These are phyloP conservation scores for Siniperca undulata DNA, from an alignment of 2,797 vertebrate species.

Conservation along the genomic window DNA sequence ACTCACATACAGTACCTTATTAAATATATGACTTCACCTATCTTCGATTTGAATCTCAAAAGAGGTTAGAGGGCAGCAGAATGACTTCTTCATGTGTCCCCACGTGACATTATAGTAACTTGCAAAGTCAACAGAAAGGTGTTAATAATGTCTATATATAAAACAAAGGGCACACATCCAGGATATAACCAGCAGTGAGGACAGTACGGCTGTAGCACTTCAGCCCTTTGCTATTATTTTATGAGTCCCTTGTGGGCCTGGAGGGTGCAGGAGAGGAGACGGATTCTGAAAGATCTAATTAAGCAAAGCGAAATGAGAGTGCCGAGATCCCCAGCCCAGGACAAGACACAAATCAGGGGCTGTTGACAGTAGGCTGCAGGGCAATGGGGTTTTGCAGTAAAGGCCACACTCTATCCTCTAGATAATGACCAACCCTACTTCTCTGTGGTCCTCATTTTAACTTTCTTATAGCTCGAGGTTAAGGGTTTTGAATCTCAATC, in stretches of 20 bases:
- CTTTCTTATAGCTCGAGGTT: conserved; percentile 39
- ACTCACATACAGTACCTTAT: conserved; percentile 33
- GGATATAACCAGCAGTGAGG: conserved; percentile 43
- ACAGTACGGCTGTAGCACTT: conserved; percentile 43
- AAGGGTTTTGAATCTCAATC: conserved; percentile 53
- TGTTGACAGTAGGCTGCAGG: conserved; percentile 64
- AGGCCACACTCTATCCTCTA: conserved; percentile 50
- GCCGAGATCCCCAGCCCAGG: conserved; percentile 54
- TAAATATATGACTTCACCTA: conserved; percentile 47
- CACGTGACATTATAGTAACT: conserved; percentile 34
- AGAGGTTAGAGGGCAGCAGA: conserved; percentile 40
- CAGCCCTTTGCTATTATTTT: conserved; percentile 64
- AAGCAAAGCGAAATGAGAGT: conserved; percentile 71
- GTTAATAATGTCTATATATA: conserved; percentile 58
- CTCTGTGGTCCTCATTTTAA: conserved; percentile 50
- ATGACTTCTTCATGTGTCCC: conserved; percentile 17
- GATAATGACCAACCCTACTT: conserved; percentile 53
- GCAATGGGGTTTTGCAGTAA: conserved; percentile 56
- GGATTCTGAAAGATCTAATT: conserved; percentile 78
- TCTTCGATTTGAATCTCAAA: conserved; percentile 42
- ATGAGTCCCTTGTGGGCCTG: conserved; percentile 56
- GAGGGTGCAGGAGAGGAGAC: conserved; percentile 61
- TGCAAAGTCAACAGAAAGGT: conserved; percentile 67
- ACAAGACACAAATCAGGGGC: conserved; percentile 74
- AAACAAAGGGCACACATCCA: conserved; percentile 37